phyloP scores from a whole-genome alignment of 2,113 vertebrate genomes.

The Pollachius pollachius region DNA sequence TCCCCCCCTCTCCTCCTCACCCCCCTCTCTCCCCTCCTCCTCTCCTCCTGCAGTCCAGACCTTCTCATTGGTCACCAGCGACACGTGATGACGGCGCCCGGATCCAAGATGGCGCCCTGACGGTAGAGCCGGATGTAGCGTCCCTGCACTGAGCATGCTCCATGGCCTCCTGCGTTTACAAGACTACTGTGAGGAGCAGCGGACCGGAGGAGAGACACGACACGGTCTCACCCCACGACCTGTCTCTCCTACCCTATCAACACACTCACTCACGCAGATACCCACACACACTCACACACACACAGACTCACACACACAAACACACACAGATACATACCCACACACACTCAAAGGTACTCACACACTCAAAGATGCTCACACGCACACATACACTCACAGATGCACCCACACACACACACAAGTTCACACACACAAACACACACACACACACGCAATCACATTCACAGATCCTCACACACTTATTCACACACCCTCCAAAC shows the following conservation, averaged over 20 bases:
- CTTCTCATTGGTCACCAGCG: slow-evolving; percentile 60
- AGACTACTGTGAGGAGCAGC: neutral
- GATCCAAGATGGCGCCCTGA: slow-evolving; percentile 12
- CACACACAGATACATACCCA: slow-evolving; percentile 3
- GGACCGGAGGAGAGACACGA: slow-evolving; percentile 15
- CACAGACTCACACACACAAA: neutral
- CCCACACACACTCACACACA: slow-evolving; percentile 12
- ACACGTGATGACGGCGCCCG: slow-evolving; percentile 51
- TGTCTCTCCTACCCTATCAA: slow-evolving; percentile 3
- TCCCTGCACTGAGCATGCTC: slow-evolving; percentile 44
- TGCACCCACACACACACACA: neutral
- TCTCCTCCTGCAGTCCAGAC: slow-evolving; percentile 55
- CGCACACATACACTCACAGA: neutral
- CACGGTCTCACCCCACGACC: neutral
- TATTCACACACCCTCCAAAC: neutral
- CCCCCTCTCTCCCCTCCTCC: too few species aligned
- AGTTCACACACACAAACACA: neutral
- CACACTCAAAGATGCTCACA: too few species aligned
- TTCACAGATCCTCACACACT: neutral
- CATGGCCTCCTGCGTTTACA: slow-evolving; percentile 48
- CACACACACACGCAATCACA: neutral
- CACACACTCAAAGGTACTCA: slow-evolving; percentile 6
- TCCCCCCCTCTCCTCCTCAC: neutral
- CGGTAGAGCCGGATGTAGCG: slow-evolving; percentile 47
- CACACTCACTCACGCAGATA: slow-evolving; percentile 11